A percentile compares a stretch with the other conserved stretches of the same genome.
Conservation (phyloP, 1,140 invertebrate species). For the Zaprionus kolodkinae region DNA sequence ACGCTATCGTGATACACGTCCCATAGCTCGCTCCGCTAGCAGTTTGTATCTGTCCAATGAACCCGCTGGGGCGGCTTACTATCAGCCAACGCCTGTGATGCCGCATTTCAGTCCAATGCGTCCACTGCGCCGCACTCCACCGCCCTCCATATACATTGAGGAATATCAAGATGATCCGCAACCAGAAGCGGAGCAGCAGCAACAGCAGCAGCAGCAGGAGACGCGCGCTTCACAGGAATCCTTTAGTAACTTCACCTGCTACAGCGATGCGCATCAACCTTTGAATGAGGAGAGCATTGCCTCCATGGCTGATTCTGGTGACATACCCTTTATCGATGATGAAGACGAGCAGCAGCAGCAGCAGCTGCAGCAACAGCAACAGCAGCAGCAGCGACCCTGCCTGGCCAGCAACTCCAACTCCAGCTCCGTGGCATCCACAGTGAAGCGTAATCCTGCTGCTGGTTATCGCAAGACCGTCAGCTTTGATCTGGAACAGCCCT, state of each 20-base stretch:
- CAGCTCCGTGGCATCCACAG: slow-evolving; percentile 24
- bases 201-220: not conserved
- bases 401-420: slow-evolving; percentile 33
- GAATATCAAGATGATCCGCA: slow-evolving; percentile 77
- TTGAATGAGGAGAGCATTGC: slow-evolving; percentile 81
- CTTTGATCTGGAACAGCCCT: slow-evolving; percentile 76
- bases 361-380: slow-evolving; percentile 38
- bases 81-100: slow-evolving; percentile 38
- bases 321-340: slow-evolving; percentile 84
- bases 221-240: slow-evolving; percentile 71
- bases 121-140: slow-evolving; percentile 66
- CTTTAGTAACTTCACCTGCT: slow-evolving; percentile 66
- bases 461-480: slow-evolving; percentile 82
- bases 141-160: slow-evolving; percentile 83
- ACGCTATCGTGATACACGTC: slow-evolving; percentile 76
- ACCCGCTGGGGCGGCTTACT: slow-evolving; percentile 38
- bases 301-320: slow-evolving; percentile 71
- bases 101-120: slow-evolving; percentile 69
- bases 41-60: slow-evolving; percentile 74
- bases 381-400: slow-evolving; percentile 41
- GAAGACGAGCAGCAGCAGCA: slow-evolving; percentile 66
- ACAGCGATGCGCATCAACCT: slow-evolving; percentile 79
- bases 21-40: slow-evolving; percentile 78
- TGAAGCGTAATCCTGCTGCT: slow-evolving; percentile 49
- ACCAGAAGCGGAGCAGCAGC: slow-evolving; percentile 21